phyloP scores from a whole-genome alignment of 2,113 vertebrate genomes.

The Melanerpes formicivorus region DNA sequence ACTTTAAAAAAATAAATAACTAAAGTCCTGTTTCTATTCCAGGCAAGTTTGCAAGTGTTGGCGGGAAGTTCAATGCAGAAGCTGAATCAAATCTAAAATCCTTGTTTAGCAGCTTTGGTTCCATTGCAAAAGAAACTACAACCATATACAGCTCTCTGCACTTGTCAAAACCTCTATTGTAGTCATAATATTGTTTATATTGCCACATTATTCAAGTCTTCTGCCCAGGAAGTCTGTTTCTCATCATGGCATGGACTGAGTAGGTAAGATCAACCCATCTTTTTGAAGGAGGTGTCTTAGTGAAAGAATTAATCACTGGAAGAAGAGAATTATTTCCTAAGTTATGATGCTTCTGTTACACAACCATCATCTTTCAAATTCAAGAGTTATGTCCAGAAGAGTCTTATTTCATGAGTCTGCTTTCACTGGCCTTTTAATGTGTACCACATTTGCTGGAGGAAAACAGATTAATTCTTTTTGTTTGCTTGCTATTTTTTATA shows the following conservation, averaged over 20 bases:
- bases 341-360: conserved; percentile 18
- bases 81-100: background rate
- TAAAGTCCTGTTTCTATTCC: background rate
- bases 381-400: conserved; percentile 63
- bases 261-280: conserved; percentile 33
- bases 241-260: background rate
- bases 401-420: conserved; percentile 21
- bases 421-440: conserved; percentile 12
- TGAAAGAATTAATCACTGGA: background rate
- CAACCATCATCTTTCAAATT: conserved; percentile 32
- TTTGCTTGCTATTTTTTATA: background rate
- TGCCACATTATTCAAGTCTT: conserved; percentile 2
- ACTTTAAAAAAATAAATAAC: background rate
- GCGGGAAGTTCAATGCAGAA: background rate
- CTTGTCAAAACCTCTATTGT: background rate
- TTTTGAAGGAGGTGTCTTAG: background rate
- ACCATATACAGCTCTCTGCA: background rate
- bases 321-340: conserved; percentile 40
- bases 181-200: conserved; percentile 22
- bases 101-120: background rate
- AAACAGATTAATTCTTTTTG: background rate
- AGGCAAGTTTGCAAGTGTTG: background rate
- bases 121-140: background rate
- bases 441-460: background rate
- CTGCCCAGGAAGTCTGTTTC: background rate